Evolutionary conservation across 2,888 invertebrate genomes (phyloP), one percentile per base, ranked within the genome.

Genomic region (Ennomos quercinarius): DNA sequence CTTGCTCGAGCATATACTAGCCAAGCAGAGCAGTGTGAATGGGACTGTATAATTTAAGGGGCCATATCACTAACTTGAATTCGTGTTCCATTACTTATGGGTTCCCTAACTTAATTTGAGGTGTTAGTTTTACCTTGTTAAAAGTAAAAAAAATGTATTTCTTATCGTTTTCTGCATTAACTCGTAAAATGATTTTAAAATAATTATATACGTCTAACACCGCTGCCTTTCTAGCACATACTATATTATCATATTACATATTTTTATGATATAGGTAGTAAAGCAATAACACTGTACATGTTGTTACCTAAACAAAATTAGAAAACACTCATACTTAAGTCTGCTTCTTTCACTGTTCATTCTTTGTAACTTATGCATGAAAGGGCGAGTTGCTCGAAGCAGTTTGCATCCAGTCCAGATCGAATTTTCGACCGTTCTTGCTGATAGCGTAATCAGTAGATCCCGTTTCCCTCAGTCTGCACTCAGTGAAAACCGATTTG

Each of bases 11-110:
- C 72, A 70, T 68, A 75, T 76, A 80, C 72, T 47, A 70, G 69
- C 73, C 71, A 72, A 74, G 72, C 73, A 67, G 68, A 74, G 63
- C 52, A 62, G 42, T 57, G 57, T 64, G 45, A 56, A 65, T 59
- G 64, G 53, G 68, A 74, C 75, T 77, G 74, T 73, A 81, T 80
- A 78, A 78, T 81, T 79, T 79, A 80, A 73, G 68, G 65, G 65
- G 72, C 70, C 73, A 70, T 78, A 75, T 79, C 72, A 70, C 71
- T 72, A 78, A 80, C 73, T 79, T 73, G 63, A 77, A 78, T 78
- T 74, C 71, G 70, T 69, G 70, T 70, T 68, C 66, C 51, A 55
- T 46, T 61, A 51, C 46, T 46, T 47, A 6, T 27, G 52, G 47
- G 51, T 52, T 51, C 39, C 42, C 51, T 34, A 47, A 40, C 35